Conservation (phyloP, 2,797 vertebrate genomes). For the Fringilla coelebs region DNA sequence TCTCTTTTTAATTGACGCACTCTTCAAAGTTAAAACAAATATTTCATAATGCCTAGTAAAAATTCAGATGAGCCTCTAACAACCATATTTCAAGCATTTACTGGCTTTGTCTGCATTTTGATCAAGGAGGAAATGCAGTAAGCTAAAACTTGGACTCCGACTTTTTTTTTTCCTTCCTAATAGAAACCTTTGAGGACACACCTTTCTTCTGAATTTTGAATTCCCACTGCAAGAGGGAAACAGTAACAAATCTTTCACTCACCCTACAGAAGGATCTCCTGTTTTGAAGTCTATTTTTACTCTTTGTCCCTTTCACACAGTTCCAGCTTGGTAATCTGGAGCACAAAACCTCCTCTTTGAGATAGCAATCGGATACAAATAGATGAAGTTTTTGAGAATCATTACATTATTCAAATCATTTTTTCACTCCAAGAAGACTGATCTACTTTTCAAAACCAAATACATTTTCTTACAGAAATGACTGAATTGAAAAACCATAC, state of each 20-base stretch:
- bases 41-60: slow-evolving; percentile 38
- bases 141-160: neutral
- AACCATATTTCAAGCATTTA: slow-evolving; percentile 25
- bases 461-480: neutral
- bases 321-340: neutral
- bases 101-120: neutral
- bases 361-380: neutral
- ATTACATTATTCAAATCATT: neutral
- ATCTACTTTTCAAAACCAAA: neutral
- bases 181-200: neutral
- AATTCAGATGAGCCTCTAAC: neutral
- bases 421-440: neutral
- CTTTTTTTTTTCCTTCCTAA: neutral
- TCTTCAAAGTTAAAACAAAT: slow-evolving; percentile 41
- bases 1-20: slow-evolving; percentile 20
- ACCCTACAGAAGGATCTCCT: neutral
- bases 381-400: neutral
- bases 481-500: neutral
- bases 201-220: neutral
- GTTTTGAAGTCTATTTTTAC: neutral
- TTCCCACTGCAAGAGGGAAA: neutral
- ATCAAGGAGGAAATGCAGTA: neutral
- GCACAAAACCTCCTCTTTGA: neutral
- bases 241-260: neutral
- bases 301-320: neutral